These are phyloP conservation scores for Leucoraja ocellata DNA, from an alignment of 2,797 vertebrate genomes.

Conservation along the genomic window DNA sequence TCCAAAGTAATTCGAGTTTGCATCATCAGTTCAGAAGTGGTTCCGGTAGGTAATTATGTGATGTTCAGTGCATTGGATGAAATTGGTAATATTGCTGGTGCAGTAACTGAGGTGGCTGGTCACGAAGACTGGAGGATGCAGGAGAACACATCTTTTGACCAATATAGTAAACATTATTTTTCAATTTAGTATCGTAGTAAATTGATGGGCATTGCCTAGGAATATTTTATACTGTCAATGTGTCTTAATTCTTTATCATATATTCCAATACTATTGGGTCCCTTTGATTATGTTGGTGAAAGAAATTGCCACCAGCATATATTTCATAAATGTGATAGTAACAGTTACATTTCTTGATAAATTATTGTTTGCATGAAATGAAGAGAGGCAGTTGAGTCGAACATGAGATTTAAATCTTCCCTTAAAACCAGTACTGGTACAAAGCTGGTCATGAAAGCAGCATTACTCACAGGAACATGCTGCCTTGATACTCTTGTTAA, in stretches of 20 bases:
- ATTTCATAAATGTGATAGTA: neutral
- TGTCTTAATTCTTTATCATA: neutral
- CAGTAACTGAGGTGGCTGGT: neutral
- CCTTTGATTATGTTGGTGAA: neutral
- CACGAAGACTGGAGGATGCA: neutral
- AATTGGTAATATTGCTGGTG: neutral
- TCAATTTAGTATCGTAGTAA: neutral
- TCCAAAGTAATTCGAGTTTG: neutral
- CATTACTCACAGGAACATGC: too few species aligned
- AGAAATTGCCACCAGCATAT: neutral
- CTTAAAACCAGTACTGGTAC: neutral
- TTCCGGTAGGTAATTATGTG: neutral
- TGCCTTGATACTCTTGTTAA: too few species aligned
- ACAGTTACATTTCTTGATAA: neutral
- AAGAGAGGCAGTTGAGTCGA: too few species aligned
- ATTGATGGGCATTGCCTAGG: neutral
- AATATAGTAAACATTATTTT: neutral
- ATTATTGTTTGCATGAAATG: neutral
- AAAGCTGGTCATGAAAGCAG: too few species aligned
- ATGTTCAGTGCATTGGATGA: neutral
- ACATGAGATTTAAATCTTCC: neutral
- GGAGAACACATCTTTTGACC: neutral
- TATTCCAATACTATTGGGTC: neutral
- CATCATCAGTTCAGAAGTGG: neutral
- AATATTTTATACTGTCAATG: neutral